Evolutionary conservation across 2,888 invertebrate genomes (phyloP).

Genomic region (Lycophotia porphyrea): DNA sequence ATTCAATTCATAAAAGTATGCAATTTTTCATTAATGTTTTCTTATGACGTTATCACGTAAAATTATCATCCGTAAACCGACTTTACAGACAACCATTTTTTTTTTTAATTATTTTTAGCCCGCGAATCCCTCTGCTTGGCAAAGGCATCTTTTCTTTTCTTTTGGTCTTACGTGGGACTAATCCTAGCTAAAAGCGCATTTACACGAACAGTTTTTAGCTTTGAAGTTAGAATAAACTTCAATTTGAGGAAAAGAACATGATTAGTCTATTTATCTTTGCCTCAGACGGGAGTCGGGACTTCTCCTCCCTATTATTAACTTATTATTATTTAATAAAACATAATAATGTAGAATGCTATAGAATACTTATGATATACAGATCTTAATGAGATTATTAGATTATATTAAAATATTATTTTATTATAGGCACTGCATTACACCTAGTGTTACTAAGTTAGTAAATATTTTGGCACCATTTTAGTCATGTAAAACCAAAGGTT

Average conservation of each 20-base stretch:
- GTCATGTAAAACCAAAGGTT: constrained; percentile 57
- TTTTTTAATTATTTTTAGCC: constrained; percentile 23
- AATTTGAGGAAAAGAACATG: not conserved
- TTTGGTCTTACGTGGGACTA: not conserved
- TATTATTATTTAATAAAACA: constrained; percentile 46
- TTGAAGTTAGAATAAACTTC: not conserved
- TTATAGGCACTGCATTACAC: constrained; percentile 64
- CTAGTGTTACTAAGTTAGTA: constrained; percentile 58
- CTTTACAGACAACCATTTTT: too few species aligned
- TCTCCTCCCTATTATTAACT: not conserved
- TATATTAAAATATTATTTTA: constrained; percentile 49
- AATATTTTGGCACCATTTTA: constrained; percentile 68
- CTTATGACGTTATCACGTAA: too few species aligned
- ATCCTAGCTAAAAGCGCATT: not conserved
- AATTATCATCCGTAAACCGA: too few species aligned
- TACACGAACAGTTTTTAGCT: not conserved
- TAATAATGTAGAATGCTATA: constrained; percentile 52
- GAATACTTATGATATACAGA: constrained; percentile 68
- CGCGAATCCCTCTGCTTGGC: not conserved
- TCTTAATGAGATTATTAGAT: constrained; percentile 68
- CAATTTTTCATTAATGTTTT: too few species aligned
- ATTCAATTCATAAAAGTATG: too few species aligned
- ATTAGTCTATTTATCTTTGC: not conserved
- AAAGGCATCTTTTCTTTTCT: not conserved
- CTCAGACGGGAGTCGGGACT: not conserved